A percentile compares a stretch with the other conserved stretches of the same genome.
Conservation (phyloP, 92 coral and sea anemone genomes). For the Parazoanthus atlanticus region DNA sequence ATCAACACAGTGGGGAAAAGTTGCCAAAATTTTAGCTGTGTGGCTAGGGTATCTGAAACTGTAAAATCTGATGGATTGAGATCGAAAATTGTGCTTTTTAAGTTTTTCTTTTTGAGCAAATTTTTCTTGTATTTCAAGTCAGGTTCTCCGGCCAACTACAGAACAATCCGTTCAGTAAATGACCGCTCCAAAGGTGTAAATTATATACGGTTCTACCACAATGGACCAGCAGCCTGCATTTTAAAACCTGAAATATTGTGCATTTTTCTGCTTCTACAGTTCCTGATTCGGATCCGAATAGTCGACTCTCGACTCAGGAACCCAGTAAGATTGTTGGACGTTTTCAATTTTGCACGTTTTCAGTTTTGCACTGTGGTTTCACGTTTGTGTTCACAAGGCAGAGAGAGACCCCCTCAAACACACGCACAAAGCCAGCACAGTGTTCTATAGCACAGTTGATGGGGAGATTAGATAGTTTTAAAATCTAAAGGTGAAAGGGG, state of each 20-base stretch:
- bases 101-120: no score
- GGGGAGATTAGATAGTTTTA: background rate
- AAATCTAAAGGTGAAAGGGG: no score
- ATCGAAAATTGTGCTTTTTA: no score
- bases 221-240: background rate
- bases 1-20: no score
- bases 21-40: no score
- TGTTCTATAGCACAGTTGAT: background rate
- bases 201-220: background rate
- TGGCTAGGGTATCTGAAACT: no score
- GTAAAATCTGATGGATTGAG: no score
- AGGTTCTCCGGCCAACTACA: background rate
- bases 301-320: background rate
- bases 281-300: conserved; percentile 1
- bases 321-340: conserved; percentile 7
- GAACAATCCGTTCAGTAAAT: background rate
- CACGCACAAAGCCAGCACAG: conserved; percentile 14
- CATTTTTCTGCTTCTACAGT: conserved; percentile 26
- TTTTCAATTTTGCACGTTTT: background rate
- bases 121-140: no score
- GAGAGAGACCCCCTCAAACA: background rate
- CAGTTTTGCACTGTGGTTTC: conserved; percentile 19
- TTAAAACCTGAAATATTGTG: background rate
- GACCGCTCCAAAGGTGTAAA: background rate
- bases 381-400: background rate